Evolutionary conservation across 2,888 invertebrate species (phyloP), one percentile per base, ranked within the genome.

Genomic region (Tridacna gigas): DNA sequence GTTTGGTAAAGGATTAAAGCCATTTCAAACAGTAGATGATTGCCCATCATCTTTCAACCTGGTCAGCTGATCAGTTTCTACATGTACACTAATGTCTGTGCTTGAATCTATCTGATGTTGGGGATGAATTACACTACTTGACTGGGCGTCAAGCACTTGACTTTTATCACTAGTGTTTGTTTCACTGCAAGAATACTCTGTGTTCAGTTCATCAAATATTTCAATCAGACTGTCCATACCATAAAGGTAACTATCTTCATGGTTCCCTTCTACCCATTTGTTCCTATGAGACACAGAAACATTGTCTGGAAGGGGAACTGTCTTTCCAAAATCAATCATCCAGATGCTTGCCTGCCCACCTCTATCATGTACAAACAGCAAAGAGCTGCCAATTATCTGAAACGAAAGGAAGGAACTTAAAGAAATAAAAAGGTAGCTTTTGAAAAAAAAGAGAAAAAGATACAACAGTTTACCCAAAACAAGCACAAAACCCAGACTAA

Each of bases 161-260:
- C 45, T 45, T 45, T 67, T 37, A 67, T 37, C 28, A 67, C 45
- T 45, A 37, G 28, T 71, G 45, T 45, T 51, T 51, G 22, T 37
- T 47, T 2, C 71, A 47, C 48, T 25, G 25, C 28, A 13, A 67
- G 26, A 56, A 75, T 63, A 84, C 66, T 84, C 84, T 9, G 74
- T 65, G 60, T 83, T 51, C 18, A 94, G 82, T 69, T 93, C 92
- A 66, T 93, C 90, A 81, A 98, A 97, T 90, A 98, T 97, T 88
- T 97, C 96, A 91, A 98, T 97, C 88, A 99, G 96, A 95, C 98
- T 98, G 93, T 98, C 97, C 75, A 99, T 96, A 84, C 99, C 99
- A 88, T 97, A 97, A 90, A 98, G 96, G 95, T 98, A 99, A 86
- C 99, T 99, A 94, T 99, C 99, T 95, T 99, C 99, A 94, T 98